phyloP scores from a whole-genome alignment of 2,797 vertebrate genomes.

The Novumbra hubbsi region DNA sequence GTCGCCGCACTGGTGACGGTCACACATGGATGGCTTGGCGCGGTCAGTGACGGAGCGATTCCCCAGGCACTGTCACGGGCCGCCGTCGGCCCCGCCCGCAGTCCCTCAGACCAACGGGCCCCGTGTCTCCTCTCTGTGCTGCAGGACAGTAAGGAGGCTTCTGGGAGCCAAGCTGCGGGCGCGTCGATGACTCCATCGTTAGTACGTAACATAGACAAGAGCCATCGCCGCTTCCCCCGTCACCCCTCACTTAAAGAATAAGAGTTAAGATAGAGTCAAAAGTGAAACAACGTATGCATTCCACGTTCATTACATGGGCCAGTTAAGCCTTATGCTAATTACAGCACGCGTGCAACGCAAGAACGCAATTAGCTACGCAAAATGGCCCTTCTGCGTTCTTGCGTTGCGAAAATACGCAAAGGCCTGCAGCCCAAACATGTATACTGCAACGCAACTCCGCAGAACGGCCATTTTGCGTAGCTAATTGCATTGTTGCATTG shows the following conservation, averaged over 20 bases:
- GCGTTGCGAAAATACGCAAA: neutral
- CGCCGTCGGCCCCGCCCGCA: neutral
- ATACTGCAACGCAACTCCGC: neutral
- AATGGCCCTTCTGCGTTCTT: constrained; percentile 3
- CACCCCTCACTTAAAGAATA: neutral
- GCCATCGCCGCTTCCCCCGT: constrained; percentile 13
- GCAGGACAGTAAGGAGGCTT: constrained; percentile 17
- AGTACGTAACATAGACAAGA: constrained; percentile 3
- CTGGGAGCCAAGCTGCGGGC: constrained; percentile 13
- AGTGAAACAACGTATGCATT: neutral
- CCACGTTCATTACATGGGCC: neutral
- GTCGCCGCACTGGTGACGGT: constrained; percentile 3
- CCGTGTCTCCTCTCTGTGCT: constrained; percentile 16
- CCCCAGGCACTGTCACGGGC: neutral
- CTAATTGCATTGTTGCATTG: neutral
- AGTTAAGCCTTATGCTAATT: neutral
- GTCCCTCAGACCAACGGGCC: constrained; percentile 1
- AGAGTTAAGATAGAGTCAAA: neutral
- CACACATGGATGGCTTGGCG: constrained; percentile 14
- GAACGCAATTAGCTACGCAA: constrained; percentile 4
- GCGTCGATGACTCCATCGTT: constrained; percentile 10
- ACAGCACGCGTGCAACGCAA: neutral
- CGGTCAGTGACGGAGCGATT: neutral
- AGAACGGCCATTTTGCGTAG: constrained; percentile 1
- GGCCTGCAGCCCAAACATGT: neutral